Evolutionary conservation across 2,888 invertebrate genomes (phyloP), one percentile per base, ranked within the genome.

Genomic region (Hirtodrosophila histrioides): DNA sequence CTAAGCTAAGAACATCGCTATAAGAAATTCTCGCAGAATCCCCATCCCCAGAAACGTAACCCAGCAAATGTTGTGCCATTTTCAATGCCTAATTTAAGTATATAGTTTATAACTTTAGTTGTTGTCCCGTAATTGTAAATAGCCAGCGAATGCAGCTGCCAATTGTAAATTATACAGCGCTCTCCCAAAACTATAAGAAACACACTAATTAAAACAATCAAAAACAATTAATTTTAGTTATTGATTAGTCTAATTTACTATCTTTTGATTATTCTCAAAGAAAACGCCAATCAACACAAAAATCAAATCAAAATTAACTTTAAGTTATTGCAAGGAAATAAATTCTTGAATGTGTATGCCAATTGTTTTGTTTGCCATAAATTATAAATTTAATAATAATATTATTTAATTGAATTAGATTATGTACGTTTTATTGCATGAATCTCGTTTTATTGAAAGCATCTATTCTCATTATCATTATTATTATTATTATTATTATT

Each of bases 301-400:
- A 63, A 33, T 54, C 73, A 67, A 89, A 91, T 91, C 91, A 91
- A 90, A 90, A 91, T 85, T 89, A 91, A 89, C 83, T 90, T 87
- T 91, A 90, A 91, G 91, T 90, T 90, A 78, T 84, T 71, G 37
- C 56, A 50, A 54, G 60, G 35, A 49, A 49, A 77, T 60, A 66
- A 62, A 77, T 46, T 64, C 24, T 61, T 71, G 68, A 77, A 71
- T 70, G 64, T 71, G 60, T 72, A 69, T 56, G 74, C 61, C 68
- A 73, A 55, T 80, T 88, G 84, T 84, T 89, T 78, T 84, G 78
- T 80, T 84, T 80, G 73, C 67, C 64, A 68, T 75, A 51, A 63
- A 68, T 55, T 76, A 51, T 62, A 61, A 31, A 65, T 72, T 58
- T 50, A 50, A 54, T 48, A 60, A 55, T 63, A 43, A 40, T 67